Evolutionary conservation across 2,113 vertebrate genomes (phyloP).

Genomic region (Saimiri boliviensis): DNA sequence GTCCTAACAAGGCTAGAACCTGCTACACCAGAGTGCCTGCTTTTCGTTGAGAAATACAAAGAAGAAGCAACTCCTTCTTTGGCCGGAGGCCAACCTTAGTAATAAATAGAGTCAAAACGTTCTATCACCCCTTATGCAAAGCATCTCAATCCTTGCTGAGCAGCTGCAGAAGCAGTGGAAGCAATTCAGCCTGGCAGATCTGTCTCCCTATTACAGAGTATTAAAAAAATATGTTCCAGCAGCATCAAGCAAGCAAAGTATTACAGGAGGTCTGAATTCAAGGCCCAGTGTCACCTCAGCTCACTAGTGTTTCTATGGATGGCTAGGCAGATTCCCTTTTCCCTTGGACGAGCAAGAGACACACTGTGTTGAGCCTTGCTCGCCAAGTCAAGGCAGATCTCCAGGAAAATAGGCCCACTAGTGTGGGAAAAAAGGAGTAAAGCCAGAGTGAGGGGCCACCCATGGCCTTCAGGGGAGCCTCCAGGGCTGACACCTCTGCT

Average conservation of each 20-base stretch:
- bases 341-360: neutral
- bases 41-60: neutral
- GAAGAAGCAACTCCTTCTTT: neutral
- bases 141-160: neutral
- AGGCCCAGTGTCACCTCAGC: conserved; percentile 64
- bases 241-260: conserved; percentile 70
- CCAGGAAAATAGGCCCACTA: conserved; percentile 44
- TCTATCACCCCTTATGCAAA: neutral
- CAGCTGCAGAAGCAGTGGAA: conserved; percentile 39
- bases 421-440: neutral
- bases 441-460: neutral
- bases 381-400: conserved; percentile 54
- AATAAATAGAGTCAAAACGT: conserved; percentile 22
- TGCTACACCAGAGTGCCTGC: neutral
- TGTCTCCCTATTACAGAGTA: conserved; percentile 66
- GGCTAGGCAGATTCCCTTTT: conserved; percentile 69
- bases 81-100: neutral
- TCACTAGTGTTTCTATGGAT: conserved; percentile 78
- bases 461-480: neutral
- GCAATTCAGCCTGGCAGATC: conserved; percentile 49
- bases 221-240: conserved; percentile 76
- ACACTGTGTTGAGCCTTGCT: conserved; percentile 58
- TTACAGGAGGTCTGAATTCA: conserved; percentile 73
- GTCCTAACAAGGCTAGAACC: neutral
- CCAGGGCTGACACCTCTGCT: neutral